phyloP scores from a whole-genome alignment of 2,797 vertebrate genomes.

The Atherinosoma microstoma region DNA sequence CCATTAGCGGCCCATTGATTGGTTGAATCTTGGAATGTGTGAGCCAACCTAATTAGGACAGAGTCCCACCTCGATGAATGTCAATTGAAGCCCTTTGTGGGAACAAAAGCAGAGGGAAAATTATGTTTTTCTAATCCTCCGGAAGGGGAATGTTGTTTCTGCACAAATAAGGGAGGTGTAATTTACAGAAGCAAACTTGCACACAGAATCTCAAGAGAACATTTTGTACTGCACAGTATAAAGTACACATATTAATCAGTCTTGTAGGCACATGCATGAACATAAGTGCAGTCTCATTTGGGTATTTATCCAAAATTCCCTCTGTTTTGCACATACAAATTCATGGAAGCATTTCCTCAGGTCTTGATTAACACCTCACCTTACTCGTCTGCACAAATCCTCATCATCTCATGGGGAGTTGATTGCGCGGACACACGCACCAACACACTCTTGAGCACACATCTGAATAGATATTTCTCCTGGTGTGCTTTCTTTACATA shows the following conservation, averaged over 20 bases:
- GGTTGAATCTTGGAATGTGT: conserved; percentile 68
- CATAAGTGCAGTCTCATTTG: conserved; percentile 28
- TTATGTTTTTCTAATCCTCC: conserved; percentile 48
- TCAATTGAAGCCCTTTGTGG: conserved; percentile 64
- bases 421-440: conserved; percentile 37
- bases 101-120: conserved; percentile 57
- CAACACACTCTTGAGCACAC: conserved; percentile 6
- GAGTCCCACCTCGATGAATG: conserved; percentile 72
- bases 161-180: conserved; percentile 28
- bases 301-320: conserved; percentile 18
- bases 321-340: conserved; percentile 15
- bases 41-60: conserved; percentile 73
- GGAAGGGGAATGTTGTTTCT: conserved; percentile 35
- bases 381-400: conserved; percentile 43
- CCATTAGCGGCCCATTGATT: conserved; percentile 80
- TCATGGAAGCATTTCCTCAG: conserved; percentile 37
- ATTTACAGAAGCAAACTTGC: conserved; percentile 23
- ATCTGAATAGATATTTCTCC: conserved; percentile 8
- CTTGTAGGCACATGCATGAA: conserved; percentile 9
- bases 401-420: conserved; percentile 58
- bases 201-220: conserved; percentile 2
- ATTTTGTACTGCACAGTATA: background rate
- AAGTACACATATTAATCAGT: conserved; percentile 50
- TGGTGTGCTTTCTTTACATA: background rate
- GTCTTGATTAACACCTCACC: conserved; percentile 65